Evolutionary conservation across 2,797 vertebrate genomes (phyloP), one percentile per base, ranked within the genome.

Genomic region (Odontamblyopus lacepedii): DNA sequence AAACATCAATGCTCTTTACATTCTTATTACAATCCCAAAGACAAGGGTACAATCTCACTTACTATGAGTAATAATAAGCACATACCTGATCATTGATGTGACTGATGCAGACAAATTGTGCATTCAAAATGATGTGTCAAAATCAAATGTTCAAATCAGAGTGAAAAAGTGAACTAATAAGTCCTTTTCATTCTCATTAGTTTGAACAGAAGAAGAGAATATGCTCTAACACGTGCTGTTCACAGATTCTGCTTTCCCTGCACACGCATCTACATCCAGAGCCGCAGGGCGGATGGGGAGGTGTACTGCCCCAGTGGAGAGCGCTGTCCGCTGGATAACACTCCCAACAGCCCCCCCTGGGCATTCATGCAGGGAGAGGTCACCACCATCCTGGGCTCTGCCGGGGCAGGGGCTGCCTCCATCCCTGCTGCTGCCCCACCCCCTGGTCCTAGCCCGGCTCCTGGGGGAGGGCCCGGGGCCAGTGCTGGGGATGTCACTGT

Each of bases 361-460:
- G 95, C 95, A 41, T 95, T 96, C 85, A 94, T 95, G 95, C 95
- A 94, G 77, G 95, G 95, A 0, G 95, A 96, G 78, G 94, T 95
- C 3, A 93, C 95, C 71, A 95, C 95, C 76, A 95, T 96, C 53
- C 79, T 95, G 38, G 91, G 91, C 51, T 85, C 82, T 0, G 87
- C 50, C 0, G 84, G 78, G 15, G 56, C 51, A 0, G 85, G 78
- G 32, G 70, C 87, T 0, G 71, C 84, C 0, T 76, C 93, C 35
- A 8, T 93, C 74, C 86, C 93, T 6, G 68, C 87, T 1, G 50
- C 89, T 0, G 88, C 81, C 61, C 71, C 78, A 0, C 75, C 76
- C 4, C 18, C 30, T 0, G 86, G 83, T 19, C 65, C 81, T 0
- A 75, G 74, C 11, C 19, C 78, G 0, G 74, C 79, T 0, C 44